Conservation (phyloP, 2,113 vertebrate species). For the Danionella cerebrum region DNA sequence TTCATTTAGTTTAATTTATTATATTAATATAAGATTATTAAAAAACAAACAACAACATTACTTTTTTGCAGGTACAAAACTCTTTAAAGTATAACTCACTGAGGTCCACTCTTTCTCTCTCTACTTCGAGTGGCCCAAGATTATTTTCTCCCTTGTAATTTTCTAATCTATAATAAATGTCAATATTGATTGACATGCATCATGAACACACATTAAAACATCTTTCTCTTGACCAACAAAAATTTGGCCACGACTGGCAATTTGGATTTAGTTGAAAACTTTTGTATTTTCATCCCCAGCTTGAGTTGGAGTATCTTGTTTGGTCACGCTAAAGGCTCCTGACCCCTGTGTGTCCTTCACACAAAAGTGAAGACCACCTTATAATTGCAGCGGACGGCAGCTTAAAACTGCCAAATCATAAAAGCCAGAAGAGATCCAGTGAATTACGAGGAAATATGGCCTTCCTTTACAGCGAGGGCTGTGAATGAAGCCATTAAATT, state of each 20-base stretch:
- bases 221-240: constrained; percentile 5
- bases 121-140: neutral
- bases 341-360: constrained; percentile 64
- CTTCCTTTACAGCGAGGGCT: constrained; percentile 95
- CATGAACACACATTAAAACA: neutral
- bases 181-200: too few relatives aligned
- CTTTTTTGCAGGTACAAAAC: constrained; percentile 14
- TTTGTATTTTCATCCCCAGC: constrained; percentile 29
- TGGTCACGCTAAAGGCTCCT: constrained; percentile 41
- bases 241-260: neutral
- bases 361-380: constrained; percentile 67
- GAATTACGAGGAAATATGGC: constrained; percentile 93
- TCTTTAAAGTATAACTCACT: constrained; percentile 3
- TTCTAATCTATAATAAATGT: neutral
- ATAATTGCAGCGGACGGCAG: constrained; percentile 54
- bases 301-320: constrained; percentile 25
- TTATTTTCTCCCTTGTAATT: constrained; percentile 13
- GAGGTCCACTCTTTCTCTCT: neutral
- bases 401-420: constrained; percentile 72
- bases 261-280: neutral
- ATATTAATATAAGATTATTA: too few relatives aligned
- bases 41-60: neutral
- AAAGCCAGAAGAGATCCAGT: constrained; percentile 60
- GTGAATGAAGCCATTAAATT: constrained; percentile 99
- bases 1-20: too few relatives aligned